Percentiles rank a stretch among this genome's conserved stretches.
These are phyloP conservation scores for rabbit (Oryctolagus cuniculus) DNA, from an alignment of 2,113 vertebrate genomes.

Conservation along the genomic window DNA sequence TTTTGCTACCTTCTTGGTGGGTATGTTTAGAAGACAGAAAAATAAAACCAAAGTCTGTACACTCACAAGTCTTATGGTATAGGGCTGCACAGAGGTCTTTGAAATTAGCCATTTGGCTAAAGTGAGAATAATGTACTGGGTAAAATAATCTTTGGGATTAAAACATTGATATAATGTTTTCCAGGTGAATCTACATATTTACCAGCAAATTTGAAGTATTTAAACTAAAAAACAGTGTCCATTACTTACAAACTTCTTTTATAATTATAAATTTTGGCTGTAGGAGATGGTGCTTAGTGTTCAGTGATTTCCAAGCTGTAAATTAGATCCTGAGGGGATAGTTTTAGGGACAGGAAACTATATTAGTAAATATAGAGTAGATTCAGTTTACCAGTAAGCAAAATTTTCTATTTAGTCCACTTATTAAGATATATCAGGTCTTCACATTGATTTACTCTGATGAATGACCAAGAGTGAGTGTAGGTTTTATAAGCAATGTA, in stretches of 20 bases:
- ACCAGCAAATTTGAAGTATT: not conserved
- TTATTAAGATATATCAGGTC: not conserved
- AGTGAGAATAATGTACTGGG: not conserved
- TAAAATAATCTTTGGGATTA: not conserved
- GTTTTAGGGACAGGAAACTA: slow-evolving; percentile 1
- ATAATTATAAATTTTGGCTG: not conserved
- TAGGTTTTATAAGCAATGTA: not conserved
- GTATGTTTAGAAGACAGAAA: not conserved
- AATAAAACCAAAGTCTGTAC: not conserved
- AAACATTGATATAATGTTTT: not conserved
- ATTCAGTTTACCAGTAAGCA: slow-evolving; percentile 31
- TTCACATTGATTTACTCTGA: not conserved
- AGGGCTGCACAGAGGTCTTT: not conserved
- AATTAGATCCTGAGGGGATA: slow-evolving; percentile 50
- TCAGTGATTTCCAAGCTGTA: slow-evolving; percentile 47
- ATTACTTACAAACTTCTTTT: not conserved
- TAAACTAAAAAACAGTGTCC: slow-evolving; percentile 20
- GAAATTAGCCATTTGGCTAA: not conserved
- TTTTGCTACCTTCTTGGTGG: not conserved
- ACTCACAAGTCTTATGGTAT: not conserved
- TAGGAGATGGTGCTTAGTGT: not conserved
- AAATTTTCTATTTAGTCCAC: not conserved
- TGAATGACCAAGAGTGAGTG: not conserved
- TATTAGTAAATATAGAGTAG: slow-evolving; percentile 8
- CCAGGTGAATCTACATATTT: not conserved